Conservation (phyloP, 1,140 invertebrate species). For the Aleiodes sp. region DNA sequence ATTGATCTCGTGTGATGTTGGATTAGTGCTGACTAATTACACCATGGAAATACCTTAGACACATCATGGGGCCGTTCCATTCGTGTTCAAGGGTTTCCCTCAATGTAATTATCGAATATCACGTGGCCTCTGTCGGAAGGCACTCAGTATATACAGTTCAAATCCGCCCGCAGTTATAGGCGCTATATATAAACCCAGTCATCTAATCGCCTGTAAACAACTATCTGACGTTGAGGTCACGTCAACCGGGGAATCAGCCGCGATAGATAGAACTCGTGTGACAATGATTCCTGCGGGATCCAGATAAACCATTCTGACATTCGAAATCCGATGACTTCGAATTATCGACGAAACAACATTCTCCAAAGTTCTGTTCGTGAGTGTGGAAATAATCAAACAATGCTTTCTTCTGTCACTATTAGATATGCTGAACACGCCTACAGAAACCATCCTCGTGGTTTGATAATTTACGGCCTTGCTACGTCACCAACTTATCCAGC, state of each 20-base stretch:
- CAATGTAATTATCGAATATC: no score
- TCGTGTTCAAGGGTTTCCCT: no score
- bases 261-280: neutral
- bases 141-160: no score
- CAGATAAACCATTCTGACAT: neutral
- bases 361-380: neutral
- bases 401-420: constrained; percentile 34
- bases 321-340: no score
- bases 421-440: constrained; percentile 56
- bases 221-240: neutral
- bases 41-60: no score
- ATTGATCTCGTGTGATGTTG: no score
- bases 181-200: no score
- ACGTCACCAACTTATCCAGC: constrained; percentile 41
- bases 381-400: no score
- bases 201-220: neutral
- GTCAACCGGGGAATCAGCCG: neutral
- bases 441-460: constrained; percentile 53
- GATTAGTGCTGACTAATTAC: no score
- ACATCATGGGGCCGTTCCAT: no score
- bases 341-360: neutral
- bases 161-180: no score
- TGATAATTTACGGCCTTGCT: constrained; percentile 59
- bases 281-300: neutral
- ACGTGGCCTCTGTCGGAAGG: no score